These are phyloP conservation scores for Hemitrygon akajei DNA, from an alignment of 2,797 vertebrate species.

Conservation along the genomic window DNA sequence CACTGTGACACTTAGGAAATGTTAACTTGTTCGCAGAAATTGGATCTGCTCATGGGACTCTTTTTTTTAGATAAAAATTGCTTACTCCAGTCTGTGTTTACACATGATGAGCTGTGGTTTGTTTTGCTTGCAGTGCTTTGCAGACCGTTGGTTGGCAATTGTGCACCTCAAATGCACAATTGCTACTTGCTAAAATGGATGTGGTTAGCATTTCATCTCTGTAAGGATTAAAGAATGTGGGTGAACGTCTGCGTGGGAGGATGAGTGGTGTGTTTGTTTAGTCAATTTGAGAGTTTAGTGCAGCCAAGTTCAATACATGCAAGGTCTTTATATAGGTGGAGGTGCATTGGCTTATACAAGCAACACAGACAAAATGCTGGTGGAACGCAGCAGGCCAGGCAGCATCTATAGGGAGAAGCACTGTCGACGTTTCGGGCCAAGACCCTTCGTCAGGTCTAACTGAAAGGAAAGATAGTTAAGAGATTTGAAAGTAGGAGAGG, in stretches of 20 bases:
- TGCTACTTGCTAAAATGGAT: conserved; percentile 7
- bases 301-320: too few relatives aligned
- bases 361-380: too few relatives aligned
- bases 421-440: too few relatives aligned
- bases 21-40: background rate
- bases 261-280: background rate
- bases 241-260: background rate
- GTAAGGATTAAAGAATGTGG: conserved; percentile 13
- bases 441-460: too few relatives aligned
- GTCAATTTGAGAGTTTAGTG: background rate
- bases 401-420: too few relatives aligned
- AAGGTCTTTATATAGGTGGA: background rate
- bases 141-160: background rate
- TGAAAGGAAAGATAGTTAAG: too few relatives aligned
- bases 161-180: background rate
- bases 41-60: background rate
- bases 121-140: background rate
- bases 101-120: background rate
- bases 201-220: conserved; percentile 18
- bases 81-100: background rate
- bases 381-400: too few relatives aligned
- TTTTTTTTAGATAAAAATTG: background rate
- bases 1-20: background rate
- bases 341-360: background rate
- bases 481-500: too few relatives aligned